Evolutionary conservation across 2,797 vertebrate species (phyloP), one percentile per base, ranked within the genome.

Genomic region (Labroides dimidiatus): DNA sequence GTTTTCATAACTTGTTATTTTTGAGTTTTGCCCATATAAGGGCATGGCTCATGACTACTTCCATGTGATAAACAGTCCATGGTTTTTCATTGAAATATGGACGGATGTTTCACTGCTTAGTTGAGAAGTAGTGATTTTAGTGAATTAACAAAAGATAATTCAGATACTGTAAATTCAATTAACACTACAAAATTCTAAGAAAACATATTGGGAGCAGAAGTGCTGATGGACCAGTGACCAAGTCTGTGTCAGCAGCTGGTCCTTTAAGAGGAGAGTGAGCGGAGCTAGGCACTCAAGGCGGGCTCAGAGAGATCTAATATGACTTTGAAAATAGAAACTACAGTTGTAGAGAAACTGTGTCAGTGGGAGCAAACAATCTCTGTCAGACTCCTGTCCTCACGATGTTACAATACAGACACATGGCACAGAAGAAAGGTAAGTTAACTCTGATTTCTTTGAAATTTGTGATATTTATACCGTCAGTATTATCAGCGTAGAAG

Each of bases 251-350:
- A 20, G 69, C 57, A 57, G 27, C 63, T 19, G 81, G 77, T 78
- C 85, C 89, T 89, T 92, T 91, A 92, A 91, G 82, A 90, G 77
- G 67, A 41, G 70, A 50, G 72, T 33, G 36, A 69, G 67, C 4
- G 4, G 51, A 49, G 64, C 55, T 17, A 49, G 60, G 77, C 54
- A 60, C 49, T 55, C 52, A 64, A 75, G 77, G 60, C 63, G 43
- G 48, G 49, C 57, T 66, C 64, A 23, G n/a, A 63, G 55, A 39
- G 21, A 51, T 75, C 64, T 72, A 69, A 74, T 68, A 48, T 63
- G 71, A 85, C 84, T 70, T 79, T 64, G 39, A 55, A 85, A 89
- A 87, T 69, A 86, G 75, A 89, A 70, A 64, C 57, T 44, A 20
- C 77, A 80, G 72, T 49, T 59, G 67, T 19, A 51, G 59, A 72